A percentile compares a stretch with the other conserved stretches of the same genome.
Evolutionary conservation across 1,140 invertebrate species (phyloP).

Genomic region (Ruditapes philippinarum): DNA sequence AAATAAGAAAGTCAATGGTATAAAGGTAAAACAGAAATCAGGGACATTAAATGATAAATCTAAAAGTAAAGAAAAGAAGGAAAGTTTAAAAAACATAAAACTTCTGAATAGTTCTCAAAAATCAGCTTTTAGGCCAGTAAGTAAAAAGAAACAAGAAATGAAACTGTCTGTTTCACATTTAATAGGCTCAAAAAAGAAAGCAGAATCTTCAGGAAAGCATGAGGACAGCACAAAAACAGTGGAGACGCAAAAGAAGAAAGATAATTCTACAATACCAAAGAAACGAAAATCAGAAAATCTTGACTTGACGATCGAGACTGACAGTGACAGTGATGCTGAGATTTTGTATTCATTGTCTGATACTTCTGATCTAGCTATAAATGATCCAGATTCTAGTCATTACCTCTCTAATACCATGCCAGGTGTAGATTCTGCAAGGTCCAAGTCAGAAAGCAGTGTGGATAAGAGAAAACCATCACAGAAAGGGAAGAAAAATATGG

Average conservation of each 20-base stretch:
- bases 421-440: conserved; percentile 21
- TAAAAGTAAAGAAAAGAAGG: neutral
- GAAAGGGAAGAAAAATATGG: neutral
- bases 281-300: neutral
- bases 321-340: conserved; percentile 69
- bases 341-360: conserved; percentile 71
- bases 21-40: neutral
- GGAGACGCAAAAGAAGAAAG: neutral
- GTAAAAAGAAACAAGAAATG: neutral
- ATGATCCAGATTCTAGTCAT: conserved; percentile 26
- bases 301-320: neutral
- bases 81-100: neutral
- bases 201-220: neutral
- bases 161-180: conserved; percentile 28
- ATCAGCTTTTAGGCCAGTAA: conserved; percentile 15
- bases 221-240: neutral
- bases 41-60: neutral
- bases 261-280: neutral
- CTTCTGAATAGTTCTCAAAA: neutral
- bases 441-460: neutral
- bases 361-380: neutral
- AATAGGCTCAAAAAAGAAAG: neutral
- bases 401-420: neutral
- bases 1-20: neutral
- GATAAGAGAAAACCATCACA: neutral